Percentiles rank a stretch among this genome's conserved stretches.
phyloP scores from a whole-genome alignment of 2,797 vertebrate genomes.

The Cheracebus regulus region DNA sequence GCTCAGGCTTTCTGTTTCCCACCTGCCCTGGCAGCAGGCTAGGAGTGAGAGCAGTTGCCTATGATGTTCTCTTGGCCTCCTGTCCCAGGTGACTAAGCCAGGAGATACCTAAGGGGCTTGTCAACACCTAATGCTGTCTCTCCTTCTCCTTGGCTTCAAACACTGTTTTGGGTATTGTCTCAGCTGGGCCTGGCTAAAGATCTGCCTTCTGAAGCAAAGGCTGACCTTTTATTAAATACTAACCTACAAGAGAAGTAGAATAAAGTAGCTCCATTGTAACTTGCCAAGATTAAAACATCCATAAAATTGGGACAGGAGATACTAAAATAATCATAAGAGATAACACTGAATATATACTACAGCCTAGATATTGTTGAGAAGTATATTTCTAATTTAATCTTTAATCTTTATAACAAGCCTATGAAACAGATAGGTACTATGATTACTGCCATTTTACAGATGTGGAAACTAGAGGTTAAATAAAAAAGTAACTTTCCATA shows the following conservation, averaged over 20 bases:
- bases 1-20: background rate
- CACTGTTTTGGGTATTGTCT: background rate
- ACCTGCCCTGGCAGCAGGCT: background rate
- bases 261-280: background rate
- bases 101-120: background rate
- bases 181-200: background rate
- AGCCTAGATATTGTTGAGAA: background rate
- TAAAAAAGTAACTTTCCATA: background rate
- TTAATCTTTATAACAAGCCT: background rate
- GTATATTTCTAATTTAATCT: background rate
- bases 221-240: constrained; percentile 36
- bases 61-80: background rate
- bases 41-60: background rate
- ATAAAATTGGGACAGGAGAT: background rate
- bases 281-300: background rate
- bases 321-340: background rate
- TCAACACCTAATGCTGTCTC: background rate
- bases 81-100: background rate
- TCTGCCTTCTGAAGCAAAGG: background rate
- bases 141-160: background rate
- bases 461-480: background rate
- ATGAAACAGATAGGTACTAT: background rate
- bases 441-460: background rate
- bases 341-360: background rate
- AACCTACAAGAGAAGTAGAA: background rate